phyloP scores from a whole-genome alignment of 2,113 vertebrate genomes.

The Calypte anna region DNA sequence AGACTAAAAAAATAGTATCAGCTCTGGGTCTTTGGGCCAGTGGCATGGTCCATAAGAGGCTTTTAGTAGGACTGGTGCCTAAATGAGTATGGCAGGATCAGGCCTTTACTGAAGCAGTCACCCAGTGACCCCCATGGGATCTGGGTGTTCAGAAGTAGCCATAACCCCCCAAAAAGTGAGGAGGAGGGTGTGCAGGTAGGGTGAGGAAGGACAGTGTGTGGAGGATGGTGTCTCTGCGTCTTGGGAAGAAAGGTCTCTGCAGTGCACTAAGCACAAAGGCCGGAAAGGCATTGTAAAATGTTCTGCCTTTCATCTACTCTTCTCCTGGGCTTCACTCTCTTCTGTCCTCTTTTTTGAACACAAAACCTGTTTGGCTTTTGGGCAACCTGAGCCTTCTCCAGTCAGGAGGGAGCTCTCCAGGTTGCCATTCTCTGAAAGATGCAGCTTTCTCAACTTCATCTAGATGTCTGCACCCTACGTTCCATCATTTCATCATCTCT shows the following conservation, averaged over 20 bases:
- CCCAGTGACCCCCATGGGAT: fast-evolving
- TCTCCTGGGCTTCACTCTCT: neutral
- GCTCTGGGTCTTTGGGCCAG: neutral
- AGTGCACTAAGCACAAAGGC: neutral
- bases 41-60: fast-evolving
- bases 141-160: neutral
- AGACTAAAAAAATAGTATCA: neutral
- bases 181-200: neutral
- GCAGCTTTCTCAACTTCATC: neutral
- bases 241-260: neutral
- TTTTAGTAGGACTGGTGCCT: neutral
- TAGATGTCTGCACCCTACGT: neutral
- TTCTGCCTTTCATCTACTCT: neutral
- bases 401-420: neutral
- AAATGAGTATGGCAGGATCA: neutral
- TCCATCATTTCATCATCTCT: neutral
- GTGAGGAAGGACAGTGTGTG: neutral
- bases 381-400: neutral
- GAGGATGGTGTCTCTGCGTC: neutral
- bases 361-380: neutral
- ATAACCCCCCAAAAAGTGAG: neutral
- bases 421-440: neutral
- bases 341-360: neutral
- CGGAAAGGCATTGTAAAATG: neutral
- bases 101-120: neutral